Evolutionary conservation across 2,113 vertebrate species (phyloP), one percentile per base, ranked within the genome.

Genomic region (Chauna torquata): DNA sequence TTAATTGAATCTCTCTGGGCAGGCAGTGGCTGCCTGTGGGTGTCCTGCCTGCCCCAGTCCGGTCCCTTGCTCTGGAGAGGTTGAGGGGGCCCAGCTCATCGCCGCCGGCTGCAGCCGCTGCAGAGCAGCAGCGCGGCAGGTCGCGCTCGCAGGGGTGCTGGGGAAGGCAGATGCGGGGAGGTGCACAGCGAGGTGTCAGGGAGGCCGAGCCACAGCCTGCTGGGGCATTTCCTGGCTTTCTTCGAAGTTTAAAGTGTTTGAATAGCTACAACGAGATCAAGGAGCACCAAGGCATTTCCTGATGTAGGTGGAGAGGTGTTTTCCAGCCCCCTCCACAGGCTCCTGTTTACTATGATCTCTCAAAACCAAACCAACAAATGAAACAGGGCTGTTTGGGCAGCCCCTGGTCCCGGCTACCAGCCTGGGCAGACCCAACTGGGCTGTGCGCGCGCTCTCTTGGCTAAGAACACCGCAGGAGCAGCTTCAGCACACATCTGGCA

Each of bases 401-500:
- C 23, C 27, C 58, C 42, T 2, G 58, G 10, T n/a, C 86, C 55
- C 65, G 6, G 50, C 2, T 24, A 30, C 15, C 11, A 50, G 36
- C 54, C 55, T 19, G 66, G n/a, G 47, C 59, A 61, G 44, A 42
- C 57, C 42, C 36, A 64, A 44, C 27, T 44, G 36, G 79, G 82
- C 82, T 79, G 82, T 79, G 82, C 42, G 44, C 44, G 28, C 25
- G 9, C 65, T 44, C 65, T 42, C 50, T 59, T 23, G 68, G 27
- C 75, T 28, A 6, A 65, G 16, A 42, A 36, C 71, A 11, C 59
- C 2, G 1, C 0, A 11, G 93, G 36, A 62, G 17, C 86, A 4
- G 15, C 64, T 12, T n/a, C 88, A 3, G 30, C 54, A 5, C 64
- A 6, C 1, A 3, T 57, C 50, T 3, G 1, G 16, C 1, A 0